phyloP scores from a whole-genome alignment of 2,888 invertebrate species.

The Lochmaea crataegi region DNA sequence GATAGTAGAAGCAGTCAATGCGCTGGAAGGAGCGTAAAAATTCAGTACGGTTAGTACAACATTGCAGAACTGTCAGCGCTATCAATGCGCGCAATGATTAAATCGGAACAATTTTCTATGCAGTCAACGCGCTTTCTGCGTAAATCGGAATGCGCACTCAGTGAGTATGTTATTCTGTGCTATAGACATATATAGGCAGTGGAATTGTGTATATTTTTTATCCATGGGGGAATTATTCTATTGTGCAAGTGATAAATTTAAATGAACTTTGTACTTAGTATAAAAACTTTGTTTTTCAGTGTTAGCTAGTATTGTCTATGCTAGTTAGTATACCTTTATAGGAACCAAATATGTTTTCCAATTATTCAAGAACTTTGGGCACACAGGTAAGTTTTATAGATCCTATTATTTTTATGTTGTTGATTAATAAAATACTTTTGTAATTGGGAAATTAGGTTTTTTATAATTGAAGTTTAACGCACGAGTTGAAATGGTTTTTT shows the following conservation, averaged over 20 bases:
- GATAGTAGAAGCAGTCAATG: too few species aligned
- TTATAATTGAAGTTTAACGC: background rate
- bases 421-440: background rate
- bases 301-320: too few species aligned
- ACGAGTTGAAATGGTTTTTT: background rate
- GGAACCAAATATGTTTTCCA: constrained; percentile 25
- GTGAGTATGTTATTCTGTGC: too few species aligned
- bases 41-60: too few species aligned
- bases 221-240: background rate
- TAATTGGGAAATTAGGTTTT: background rate
- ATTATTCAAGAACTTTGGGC: constrained; percentile 24
- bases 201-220: too few species aligned
- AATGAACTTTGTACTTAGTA: constrained; percentile 23
- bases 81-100: too few species aligned
- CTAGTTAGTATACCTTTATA: background rate
- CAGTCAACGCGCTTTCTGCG: too few species aligned
- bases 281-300: background rate
- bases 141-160: too few species aligned
- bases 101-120: too few species aligned
- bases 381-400: constrained; percentile 20
- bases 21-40: too few species aligned
- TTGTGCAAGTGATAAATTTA: background rate
- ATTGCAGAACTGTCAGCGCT: too few species aligned
- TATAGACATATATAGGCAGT: too few species aligned
- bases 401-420: background rate